These are phyloP conservation scores for Gallinago jamesoni DNA, from an alignment of 2,113 vertebrate species.

Conservation along the genomic window DNA sequence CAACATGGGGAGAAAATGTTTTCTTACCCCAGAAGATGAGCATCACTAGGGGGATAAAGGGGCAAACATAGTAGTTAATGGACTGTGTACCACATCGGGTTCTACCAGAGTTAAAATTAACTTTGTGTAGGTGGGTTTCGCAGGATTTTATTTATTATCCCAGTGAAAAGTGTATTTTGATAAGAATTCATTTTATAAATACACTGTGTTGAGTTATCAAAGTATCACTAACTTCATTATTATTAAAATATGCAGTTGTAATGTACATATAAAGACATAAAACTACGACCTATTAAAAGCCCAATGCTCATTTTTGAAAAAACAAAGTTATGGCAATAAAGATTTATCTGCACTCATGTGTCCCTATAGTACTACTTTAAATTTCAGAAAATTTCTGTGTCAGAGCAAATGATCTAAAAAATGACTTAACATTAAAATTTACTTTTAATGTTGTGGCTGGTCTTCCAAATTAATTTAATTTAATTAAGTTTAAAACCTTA, in stretches of 20 bases:
- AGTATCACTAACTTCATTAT: constrained; percentile 69
- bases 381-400: constrained; percentile 20
- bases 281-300: constrained; percentile 41
- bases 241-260: constrained; percentile 62
- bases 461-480: constrained; percentile 8
- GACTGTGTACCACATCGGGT: constrained; percentile 72
- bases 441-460: constrained; percentile 30
- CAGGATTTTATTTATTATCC: constrained; percentile 82
- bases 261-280: constrained; percentile 67
- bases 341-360: constrained; percentile 58
- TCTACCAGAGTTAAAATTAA: constrained; percentile 74
- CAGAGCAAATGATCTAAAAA: constrained; percentile 31
- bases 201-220: constrained; percentile 74
- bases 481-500: not conserved
- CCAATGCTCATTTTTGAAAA: constrained; percentile 71
- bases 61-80: constrained; percentile 67
- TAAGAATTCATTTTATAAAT: constrained; percentile 82
- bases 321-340: constrained; percentile 62
- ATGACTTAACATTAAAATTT: constrained; percentile 14
- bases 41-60: constrained; percentile 65
- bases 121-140: constrained; percentile 76
- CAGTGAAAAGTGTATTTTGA: constrained; percentile 82
- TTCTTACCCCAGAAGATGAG: constrained; percentile 74
- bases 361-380: constrained; percentile 49
- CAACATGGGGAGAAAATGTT: constrained; percentile 50